Conservation (phyloP, 2,113 vertebrate species). For the Strix uralensis region DNA sequence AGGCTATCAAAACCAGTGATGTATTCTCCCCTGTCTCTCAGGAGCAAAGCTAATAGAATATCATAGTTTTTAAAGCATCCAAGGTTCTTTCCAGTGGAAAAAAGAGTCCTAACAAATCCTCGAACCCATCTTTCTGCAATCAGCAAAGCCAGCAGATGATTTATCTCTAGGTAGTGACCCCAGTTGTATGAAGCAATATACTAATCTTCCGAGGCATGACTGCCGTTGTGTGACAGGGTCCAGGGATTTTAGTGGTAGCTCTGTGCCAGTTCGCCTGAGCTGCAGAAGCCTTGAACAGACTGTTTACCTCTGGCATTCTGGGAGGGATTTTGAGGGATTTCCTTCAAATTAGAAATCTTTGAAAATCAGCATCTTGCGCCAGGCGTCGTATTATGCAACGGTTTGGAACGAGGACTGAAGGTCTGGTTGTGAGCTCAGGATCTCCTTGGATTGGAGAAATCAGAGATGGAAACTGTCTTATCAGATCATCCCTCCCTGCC, state of each 20-base stretch:
- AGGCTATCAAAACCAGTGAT: background rate
- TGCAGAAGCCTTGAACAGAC: background rate
- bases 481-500: background rate
- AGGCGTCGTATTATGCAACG: background rate
- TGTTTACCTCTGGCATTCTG: constrained; percentile 24
- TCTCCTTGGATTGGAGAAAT: background rate
- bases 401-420: background rate
- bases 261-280: background rate
- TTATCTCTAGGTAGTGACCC: background rate
- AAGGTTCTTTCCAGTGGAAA: background rate
- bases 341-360: constrained; percentile 23
- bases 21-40: background rate
- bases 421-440: background rate
- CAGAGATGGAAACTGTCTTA: background rate
- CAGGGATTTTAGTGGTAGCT: background rate
- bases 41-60: background rate
- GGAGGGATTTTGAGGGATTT: constrained; percentile 45
- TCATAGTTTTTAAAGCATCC: background rate
- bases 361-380: background rate
- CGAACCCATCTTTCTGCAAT: background rate
- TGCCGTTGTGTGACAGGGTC: fast-evolving
- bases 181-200: background rate
- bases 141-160: background rate
- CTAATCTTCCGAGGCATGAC: background rate
- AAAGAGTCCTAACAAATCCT: background rate